Evolutionary conservation across 2,113 vertebrate species (phyloP), one percentile per base, ranked within the genome.

Genomic region (Camelus dromedarius): DNA sequence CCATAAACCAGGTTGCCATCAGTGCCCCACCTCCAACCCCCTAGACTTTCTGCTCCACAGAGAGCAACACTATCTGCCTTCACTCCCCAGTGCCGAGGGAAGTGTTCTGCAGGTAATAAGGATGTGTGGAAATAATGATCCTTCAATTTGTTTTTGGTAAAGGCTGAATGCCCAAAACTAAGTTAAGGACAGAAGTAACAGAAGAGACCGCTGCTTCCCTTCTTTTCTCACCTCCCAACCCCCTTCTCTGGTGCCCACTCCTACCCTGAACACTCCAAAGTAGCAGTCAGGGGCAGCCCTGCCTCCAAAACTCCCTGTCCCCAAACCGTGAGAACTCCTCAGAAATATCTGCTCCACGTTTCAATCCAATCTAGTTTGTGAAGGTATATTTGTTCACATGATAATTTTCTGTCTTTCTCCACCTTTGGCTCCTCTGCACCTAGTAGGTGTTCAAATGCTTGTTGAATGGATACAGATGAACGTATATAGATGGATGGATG

Each of bases 1-100:
- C 26, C n/a, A 13, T 5, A 19, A 32, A 50, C 19, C 50, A 1
- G 8, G 72, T 56, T n/a, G 24, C 52, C 35, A 12, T 28, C 42
- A 1, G 11, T 0, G 22, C 26, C 18, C 87, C 22, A 6, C 7
- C 1, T 32, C 54, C 5, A 38, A 6, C 1, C 56, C 46, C 9
- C 52, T 18, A 32, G 38, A 19, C 8, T n/a, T 70, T 54, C 76
- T 54, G 38, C 30, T 18, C 62, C 8, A 32, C 2, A 1, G 50
- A 26, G 30, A 83, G 28, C 64, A n/a, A 79, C 19, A 54, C 32
- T 14, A 26, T 72, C 16, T 7, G 66, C n/a, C 19, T 62, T 42
- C 18, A 42, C 48, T 30, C 14, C 28, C 50, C 54, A 50, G 77
- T 2, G 79, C 64, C 15, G 3, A n/a, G 13, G 62, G 32, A 20